Evolutionary conservation across 2,113 vertebrate genomes (phyloP), one percentile per base, ranked within the genome.

Genomic region (Anseranas semipalmata): DNA sequence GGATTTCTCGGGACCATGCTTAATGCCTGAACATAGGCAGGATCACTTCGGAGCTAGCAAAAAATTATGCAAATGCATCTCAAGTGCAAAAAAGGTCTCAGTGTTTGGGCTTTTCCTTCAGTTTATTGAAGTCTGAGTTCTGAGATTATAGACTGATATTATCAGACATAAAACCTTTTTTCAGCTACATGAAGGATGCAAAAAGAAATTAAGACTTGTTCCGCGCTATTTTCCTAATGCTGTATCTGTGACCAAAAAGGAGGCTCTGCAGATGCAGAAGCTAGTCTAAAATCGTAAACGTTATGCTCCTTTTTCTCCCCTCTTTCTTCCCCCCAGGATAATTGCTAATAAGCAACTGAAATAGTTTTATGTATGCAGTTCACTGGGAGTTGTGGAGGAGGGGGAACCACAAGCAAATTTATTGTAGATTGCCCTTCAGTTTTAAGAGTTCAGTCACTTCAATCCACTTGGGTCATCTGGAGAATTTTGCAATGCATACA

Each of bases 191-290:
- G 10, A 74, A 85, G 10, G 30, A 62, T 63, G 15, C 52, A 24
- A 53, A 39, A 35, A 27, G 33, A 76, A 35, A 55, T 59, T 30
- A 59, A 60, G 33, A 9, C 28, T 72, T 60, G 20, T 58, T 85
- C 35, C 25, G 9, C 11, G 1, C 6, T 0, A 25, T 15, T 11
- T 22, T 66, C 6, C 4, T 43, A 22, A 12, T 6, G 0, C 8
- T 7, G 0, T 13, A 1, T 48, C 21, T 59, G 3, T 39, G 43
- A 48, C 13, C 17, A 33, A 55, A 30, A 16, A 10, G n/a, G 37
- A 81, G 28, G 13, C 21, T 66, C 37, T 74, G 50, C 41, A 50
- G 21, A 3, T 87, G 21, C 25, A n/a, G 43, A 30, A 89, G 1
- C 3, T 58, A 30, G 30, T 72, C n/a, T 56, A 9, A 63, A n/a